phyloP scores from a whole-genome alignment of 2,888 invertebrate genomes.

The Protodeltote pygarga region DNA sequence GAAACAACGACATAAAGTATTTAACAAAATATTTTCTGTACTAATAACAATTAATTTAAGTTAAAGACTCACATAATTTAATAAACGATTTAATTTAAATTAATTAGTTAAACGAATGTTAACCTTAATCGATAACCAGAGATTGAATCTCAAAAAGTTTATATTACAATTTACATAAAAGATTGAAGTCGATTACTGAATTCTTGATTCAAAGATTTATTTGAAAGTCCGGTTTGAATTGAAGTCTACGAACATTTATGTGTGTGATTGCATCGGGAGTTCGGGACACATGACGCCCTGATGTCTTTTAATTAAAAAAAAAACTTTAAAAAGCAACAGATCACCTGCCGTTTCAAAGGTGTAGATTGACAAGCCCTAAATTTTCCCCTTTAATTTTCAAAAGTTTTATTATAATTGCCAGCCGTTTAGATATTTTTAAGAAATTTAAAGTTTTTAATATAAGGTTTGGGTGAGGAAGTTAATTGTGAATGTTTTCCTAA shows the following conservation, averaged over 20 bases:
- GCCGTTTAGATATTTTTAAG: conserved; percentile 55
- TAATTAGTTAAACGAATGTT: conserved; percentile 19
- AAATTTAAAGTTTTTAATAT: neutral
- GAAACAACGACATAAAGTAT: no score
- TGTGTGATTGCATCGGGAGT: conserved; percentile 72
- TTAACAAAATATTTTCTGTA: neutral
- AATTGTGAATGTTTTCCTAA: no score
- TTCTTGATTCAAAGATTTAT: conserved; percentile 8
- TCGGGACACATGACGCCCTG: conserved; percentile 77
- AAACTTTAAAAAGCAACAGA: conserved; percentile 66
- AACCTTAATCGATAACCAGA: conserved; percentile 6
- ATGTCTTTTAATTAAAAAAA: conserved; percentile 71
- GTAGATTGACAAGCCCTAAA: conserved; percentile 80
- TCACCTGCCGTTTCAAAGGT: conserved; percentile 83
- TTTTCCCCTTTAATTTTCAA: conserved; percentile 58
- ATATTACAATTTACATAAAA: conserved; percentile 24
- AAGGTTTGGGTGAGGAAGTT: neutral
- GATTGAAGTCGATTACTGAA: conserved; percentile 8
- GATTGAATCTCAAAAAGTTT: conserved; percentile 28
- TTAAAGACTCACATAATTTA: conserved; percentile 3
- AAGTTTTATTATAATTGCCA: conserved; percentile 62
- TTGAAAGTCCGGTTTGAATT: conserved; percentile 14
- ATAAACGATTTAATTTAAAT: conserved; percentile 22
- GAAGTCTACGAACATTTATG: conserved; percentile 25
- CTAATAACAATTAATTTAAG: conserved; percentile 1